Percentiles rank a stretch among this genome's conserved stretches.
Conservation (phyloP, 1,140 invertebrate species). For the Goniozus legneri region DNA sequence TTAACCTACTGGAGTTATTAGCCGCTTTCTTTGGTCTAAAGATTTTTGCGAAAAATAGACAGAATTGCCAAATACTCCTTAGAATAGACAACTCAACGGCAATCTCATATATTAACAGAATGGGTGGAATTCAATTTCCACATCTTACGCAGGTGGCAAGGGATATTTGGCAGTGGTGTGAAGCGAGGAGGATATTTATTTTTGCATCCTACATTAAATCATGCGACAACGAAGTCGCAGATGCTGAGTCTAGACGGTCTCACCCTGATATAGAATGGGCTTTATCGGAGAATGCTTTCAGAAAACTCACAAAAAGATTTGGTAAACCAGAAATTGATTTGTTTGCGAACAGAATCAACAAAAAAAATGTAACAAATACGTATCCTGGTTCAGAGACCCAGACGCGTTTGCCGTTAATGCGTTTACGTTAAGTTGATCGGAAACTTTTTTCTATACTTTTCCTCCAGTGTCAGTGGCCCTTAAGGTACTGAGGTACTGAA, state of each 20-base stretch:
- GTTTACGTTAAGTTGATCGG: background rate
- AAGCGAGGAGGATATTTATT: background rate
- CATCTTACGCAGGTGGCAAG: background rate
- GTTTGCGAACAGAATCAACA: background rate
- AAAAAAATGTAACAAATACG: background rate
- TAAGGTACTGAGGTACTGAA: background rate
- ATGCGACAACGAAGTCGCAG: background rate
- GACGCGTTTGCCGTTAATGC: background rate
- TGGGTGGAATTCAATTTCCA: conserved; percentile 2
- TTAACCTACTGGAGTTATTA: background rate
- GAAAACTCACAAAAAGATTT: background rate
- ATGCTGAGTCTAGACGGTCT: background rate
- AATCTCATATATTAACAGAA: too few species aligned
- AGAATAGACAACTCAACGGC: conserved; percentile 16
- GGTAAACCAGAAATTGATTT: background rate
- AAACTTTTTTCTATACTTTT: background rate
- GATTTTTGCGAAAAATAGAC: background rate
- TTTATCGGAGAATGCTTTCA: background rate
- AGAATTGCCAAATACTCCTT: conserved; percentile 28
- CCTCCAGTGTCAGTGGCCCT: background rate
- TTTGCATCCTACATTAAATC: background rate
- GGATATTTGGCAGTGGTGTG: conserved; percentile 3
- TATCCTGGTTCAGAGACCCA: background rate
- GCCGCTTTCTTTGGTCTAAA: background rate
- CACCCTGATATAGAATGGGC: background rate